Percentiles rank a stretch among this genome's conserved stretches.
Evolutionary conservation across 2,888 invertebrate species (phyloP).

Genomic region (Eudasyphora cyanicolor): DNA sequence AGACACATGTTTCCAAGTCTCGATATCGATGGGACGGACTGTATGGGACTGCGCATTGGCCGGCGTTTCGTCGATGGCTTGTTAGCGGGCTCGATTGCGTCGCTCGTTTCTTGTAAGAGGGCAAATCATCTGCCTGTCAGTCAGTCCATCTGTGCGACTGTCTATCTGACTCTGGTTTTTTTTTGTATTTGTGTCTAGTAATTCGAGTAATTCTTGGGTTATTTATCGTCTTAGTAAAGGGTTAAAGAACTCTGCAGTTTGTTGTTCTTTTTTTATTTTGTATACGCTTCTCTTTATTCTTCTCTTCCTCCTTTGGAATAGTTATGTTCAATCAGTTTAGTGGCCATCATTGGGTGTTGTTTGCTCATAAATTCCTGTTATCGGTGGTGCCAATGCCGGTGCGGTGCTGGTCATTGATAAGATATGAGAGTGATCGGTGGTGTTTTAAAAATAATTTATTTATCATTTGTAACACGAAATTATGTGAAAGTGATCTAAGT

Average conservation of each 20-base stretch:
- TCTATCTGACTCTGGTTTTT: too few relatives aligned
- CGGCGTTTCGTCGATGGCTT: background rate
- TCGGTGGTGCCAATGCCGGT: too few relatives aligned
- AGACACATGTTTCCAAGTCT: constrained; percentile 49
- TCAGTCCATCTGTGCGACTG: too few relatives aligned
- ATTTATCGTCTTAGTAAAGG: constrained; percentile 1
- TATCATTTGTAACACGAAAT: too few relatives aligned
- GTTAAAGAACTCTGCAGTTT: background rate
- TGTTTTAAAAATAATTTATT: too few relatives aligned
- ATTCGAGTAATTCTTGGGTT: background rate
- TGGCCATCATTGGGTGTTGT: constrained; percentile 10
- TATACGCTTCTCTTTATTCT: background rate
- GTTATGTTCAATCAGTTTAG: constrained; percentile 13
- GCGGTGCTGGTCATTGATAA: background rate
- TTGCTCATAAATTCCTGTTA: background rate
- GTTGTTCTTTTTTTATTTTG: background rate
- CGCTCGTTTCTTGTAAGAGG: too few relatives aligned
- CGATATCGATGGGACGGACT: background rate
- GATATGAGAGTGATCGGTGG: too few relatives aligned
- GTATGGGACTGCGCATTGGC: background rate
- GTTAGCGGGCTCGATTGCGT: too few relatives aligned
- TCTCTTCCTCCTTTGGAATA: constrained; percentile 6
- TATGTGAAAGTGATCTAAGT: too few relatives aligned
- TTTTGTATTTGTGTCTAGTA: background rate
- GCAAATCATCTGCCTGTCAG: too few relatives aligned